These are phyloP conservation scores for Castor canadensis DNA, from an alignment of 2,113 vertebrate species.

Conservation along the genomic window DNA sequence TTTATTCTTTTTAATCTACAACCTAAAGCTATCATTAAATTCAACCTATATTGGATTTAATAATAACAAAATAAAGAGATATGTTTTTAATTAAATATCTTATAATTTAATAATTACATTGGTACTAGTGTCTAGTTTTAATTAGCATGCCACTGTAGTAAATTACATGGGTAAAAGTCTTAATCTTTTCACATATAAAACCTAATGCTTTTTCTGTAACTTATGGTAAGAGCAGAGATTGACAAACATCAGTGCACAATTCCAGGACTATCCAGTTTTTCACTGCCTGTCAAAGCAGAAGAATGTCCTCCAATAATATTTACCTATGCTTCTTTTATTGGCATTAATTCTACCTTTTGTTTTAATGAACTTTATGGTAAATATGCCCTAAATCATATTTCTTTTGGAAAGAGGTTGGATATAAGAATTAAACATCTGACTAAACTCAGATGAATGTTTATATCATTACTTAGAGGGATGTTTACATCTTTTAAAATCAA, in stretches of 20 bases:
- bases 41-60: not conserved
- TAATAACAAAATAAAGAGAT: slow-evolving; percentile 10
- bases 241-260: not conserved
- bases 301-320: not conserved
- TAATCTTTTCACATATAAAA: slow-evolving; percentile 13
- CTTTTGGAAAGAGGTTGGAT: slow-evolving; percentile 20
- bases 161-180: not conserved
- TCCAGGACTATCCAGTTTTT: not conserved
- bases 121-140: slow-evolving; percentile 4
- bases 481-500: slow-evolving; percentile 19
- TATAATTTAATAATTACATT: not conserved
- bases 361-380: not conserved
- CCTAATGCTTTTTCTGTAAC: not conserved
- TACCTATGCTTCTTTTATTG: not conserved
- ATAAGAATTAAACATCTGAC: not conserved
- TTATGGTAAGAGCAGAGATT: not conserved
- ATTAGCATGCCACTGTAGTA: not conserved
- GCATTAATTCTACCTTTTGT: not conserved
- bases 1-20: slow-evolving; percentile 16
- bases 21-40: not conserved
- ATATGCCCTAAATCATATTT: not conserved
- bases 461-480: not conserved
- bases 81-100: not conserved
- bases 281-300: not conserved
- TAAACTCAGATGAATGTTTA: not conserved